Evolutionary conservation across 2,113 vertebrate genomes (phyloP), one percentile per base, ranked within the genome.

Genomic region (Illadopsis cleaveri): DNA sequence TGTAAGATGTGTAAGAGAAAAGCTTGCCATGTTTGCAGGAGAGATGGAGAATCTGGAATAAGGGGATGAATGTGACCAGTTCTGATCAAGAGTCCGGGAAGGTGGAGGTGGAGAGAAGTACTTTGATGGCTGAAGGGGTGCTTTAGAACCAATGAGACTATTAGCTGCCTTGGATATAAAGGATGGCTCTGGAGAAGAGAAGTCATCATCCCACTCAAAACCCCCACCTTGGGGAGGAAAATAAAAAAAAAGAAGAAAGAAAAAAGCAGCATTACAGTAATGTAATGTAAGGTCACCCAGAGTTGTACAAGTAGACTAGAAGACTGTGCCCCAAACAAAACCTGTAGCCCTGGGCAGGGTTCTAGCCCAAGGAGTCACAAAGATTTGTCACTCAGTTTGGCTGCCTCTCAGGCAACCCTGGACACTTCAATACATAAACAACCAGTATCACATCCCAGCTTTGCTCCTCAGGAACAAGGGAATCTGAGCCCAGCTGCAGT

Each of bases 11-110:
- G 99, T 99, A n/a, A 99, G 98, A 18, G 99, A 99, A 97, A 99
- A 99, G 98, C 98, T 99, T 58, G 99, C 99, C 20, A 99, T 99
- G 97, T 97, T 99, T 96, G 99, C 99, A 2, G 99, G 99, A 7
- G 99, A 99, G 91, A 99, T 99, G 83, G 99, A 99, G 98, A 99
- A 99, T 69, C 99, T 98, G 66, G 99, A 99, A 88, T 98, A 99
- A 60, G 98, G 98, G 6, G 98, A 98, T 8, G 97, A 72, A 27
- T 97, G 94, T 21, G 96, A 98, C 99, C 99, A 99, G 98, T 98
- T 98, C 97, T 98, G 98, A 86, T 99, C 99, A 0, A 97, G 50
- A 72, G 97, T 91, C 20, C 98, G 97, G 23, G 98, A 93, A 1
- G 98, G 97, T 0, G 98, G 98, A 2, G 99, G 98, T 1, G 99